Base-by-base conservation (phyloP, 1,140 invertebrate genomes). In the Drosophila simulans region DNA sequence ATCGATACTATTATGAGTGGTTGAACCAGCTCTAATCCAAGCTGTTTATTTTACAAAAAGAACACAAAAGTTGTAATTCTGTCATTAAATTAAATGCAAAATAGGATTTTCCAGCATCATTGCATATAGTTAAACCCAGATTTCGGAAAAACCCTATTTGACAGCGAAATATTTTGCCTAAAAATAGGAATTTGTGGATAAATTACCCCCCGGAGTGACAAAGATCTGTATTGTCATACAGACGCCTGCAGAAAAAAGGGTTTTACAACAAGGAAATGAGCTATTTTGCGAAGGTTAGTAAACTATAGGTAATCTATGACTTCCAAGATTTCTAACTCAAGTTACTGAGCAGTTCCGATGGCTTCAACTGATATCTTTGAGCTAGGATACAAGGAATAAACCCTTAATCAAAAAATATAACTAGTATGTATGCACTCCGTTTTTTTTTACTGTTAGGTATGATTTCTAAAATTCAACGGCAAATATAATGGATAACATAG, bases 401-500 rank as follows among this genome's bases (percentile, higher is more conserved):
- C 7, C 31, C 10, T 8, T 31, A 0, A 8, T 2, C 5, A 8
- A 2, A 31, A 39, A 5, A 39, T 1, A 39, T n/a, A 39, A 39
- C 31, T 31, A n/a, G 13, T n/a, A n/a, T n/a, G 11, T 37, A 37
- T 13, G 12, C 13, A 13, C 13, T 37, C 25, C 5, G 25, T 17
- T n/a, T 12, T 15, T 27, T 17, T 7, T 17, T 17, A 17, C 8
- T 35, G 20, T 15, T 11, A 52, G 49, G 27, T 1, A 51, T 51
- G 48, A 51, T 51, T 48, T 27, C 25, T 22, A 51, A 27, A 34
- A 55, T 15, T 40, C 8, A 51, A 51, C 75, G 55, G 56, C 40
- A 54, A 58, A 60, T 15, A 78, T 58, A 83, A 86, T 86, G 82
- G 84, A 86, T 49, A 86, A 86, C 49, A 86, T 86, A 57, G 75